Conservation (phyloP, 2,888 invertebrate genomes). For the Dusona sp. region DNA sequence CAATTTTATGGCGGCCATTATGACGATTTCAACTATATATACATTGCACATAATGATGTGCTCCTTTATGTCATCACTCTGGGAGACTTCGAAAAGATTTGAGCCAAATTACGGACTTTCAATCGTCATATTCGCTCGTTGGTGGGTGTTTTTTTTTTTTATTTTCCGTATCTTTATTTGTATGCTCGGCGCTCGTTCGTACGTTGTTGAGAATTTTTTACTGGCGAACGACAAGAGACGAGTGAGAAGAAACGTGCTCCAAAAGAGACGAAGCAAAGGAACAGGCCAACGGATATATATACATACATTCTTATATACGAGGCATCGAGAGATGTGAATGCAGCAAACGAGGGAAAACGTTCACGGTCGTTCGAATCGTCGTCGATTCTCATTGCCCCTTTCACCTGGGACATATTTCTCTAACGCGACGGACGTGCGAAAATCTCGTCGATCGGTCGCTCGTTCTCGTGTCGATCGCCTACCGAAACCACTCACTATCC, state of each 20-base stretch:
- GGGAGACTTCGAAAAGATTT: not conserved
- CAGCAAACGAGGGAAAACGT: conserved; percentile 45
- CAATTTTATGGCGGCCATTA: too few relatives aligned
- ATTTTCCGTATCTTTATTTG: not conserved
- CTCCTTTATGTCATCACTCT: too few relatives aligned
- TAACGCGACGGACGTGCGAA: conserved; percentile 61
- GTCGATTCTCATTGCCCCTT: conserved; percentile 51
- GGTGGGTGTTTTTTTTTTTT: not conserved
- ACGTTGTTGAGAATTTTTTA: conserved; percentile 13
- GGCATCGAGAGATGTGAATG: not conserved
- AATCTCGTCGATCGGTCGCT: conserved; percentile 57
- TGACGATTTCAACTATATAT: too few relatives aligned
- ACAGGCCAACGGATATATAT: not conserved
- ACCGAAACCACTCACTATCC: conserved; percentile 4
- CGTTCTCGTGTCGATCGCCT: conserved; percentile 45
- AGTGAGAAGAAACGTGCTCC: conserved; percentile 3
- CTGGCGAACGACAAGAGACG: conserved; percentile 27
- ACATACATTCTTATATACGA: conserved; percentile 6
- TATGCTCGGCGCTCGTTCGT: not conserved
- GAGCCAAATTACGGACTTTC: conserved; percentile 2
- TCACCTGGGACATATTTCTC: conserved; percentile 62
- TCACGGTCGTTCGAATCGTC: conserved; percentile 38
- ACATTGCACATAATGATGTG: too few relatives aligned
- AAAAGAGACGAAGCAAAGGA: conserved; percentile 3
- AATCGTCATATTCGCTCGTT: conserved; percentile 15